Base-by-base conservation (phyloP, 2,888 invertebrate genomes). In the Hoplodrina blanda region DNA sequence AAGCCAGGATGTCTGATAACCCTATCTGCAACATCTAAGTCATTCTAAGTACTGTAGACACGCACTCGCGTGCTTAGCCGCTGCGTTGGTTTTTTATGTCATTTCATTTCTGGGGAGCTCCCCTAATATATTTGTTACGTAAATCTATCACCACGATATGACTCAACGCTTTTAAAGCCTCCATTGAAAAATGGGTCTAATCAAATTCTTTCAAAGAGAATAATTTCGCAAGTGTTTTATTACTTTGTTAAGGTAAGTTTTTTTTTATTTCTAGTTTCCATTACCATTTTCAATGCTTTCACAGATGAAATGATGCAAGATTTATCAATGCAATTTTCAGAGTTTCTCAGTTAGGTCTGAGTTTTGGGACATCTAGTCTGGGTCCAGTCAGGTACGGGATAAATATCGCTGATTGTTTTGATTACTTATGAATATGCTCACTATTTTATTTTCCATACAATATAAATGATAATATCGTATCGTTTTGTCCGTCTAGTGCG, bases 101-200 rank as follows among this genome's bases (percentile, higher is more conserved):
- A 57, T 72, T 81, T 62, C 53, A 65, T 63, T 81, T 74, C 60
- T 72, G 66, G 84, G 83, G 78, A 64, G 76, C 78, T 73, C 63
- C 75, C 83, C 84, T 78, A 76, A 82, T 70, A 63, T 62, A 82
- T 84, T 69, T 71, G 76, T 73, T 59, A 72, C 80, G 69, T 76
- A 80, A 76, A 78, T 74, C 73, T 76, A 81, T 80, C 70, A 82
- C 52, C 30, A 25, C 56, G 56, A 67, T 46, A 68, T 84, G 82
- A 79, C 69, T 81, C 69, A 67, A 72, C 76, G 55, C 30, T 62
- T 78, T 73, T 49, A 61, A 65, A 66, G 53, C 8, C 41, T 46
- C 64, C n/a, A 54, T 73, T 68, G 63, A 67, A 70, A 71, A 69
- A 72, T 55, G 44, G 60, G 60, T 67, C 49, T 71, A 77, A 79